A percentile compares a stretch with the other conserved stretches of the same genome.
Conservation (phyloP, 2,888 invertebrate genomes). For the Hyppa rectilinea region DNA sequence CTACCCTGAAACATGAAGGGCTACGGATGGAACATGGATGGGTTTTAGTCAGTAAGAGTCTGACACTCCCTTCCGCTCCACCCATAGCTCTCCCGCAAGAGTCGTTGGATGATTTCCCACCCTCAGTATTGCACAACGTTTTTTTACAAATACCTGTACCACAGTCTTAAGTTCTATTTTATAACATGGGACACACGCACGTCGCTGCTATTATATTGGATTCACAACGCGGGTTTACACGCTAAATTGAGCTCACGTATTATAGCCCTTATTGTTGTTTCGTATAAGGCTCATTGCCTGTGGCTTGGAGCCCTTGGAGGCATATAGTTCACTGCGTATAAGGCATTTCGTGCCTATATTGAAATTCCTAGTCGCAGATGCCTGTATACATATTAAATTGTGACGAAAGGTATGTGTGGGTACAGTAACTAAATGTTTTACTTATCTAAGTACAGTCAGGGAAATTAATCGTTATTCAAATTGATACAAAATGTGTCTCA, state of each 20-base stretch:
- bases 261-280: slow-evolving; percentile 8
- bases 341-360: slow-evolving; percentile 71
- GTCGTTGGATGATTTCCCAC: too few relatives aligned
- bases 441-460: neutral
- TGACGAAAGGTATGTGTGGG: slow-evolving; percentile 19
- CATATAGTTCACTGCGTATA: slow-evolving; percentile 61
- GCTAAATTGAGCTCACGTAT: slow-evolving; percentile 48
- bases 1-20: too few relatives aligned
- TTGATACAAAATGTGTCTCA: neutral
- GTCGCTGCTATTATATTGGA: slow-evolving; percentile 56
- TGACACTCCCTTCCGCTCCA: too few relatives aligned
- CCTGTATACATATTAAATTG: slow-evolving; percentile 27
- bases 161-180: slow-evolving; percentile 11
- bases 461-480: neutral
- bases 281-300: slow-evolving; percentile 5
- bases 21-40: too few relatives aligned
- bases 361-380: slow-evolving; percentile 69
- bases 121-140: too few relatives aligned
- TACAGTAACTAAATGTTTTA: neutral
- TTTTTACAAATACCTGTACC: neutral
- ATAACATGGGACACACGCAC: slow-evolving; percentile 14
- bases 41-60: too few relatives aligned
- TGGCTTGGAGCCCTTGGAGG: neutral
- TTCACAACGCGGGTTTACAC: slow-evolving; percentile 58
- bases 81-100: too few relatives aligned